A percentile compares a stretch with the other conserved stretches of the same genome.
Conservation (phyloP, 2,888 invertebrate genomes). For the Macroteleia sp. region DNA sequence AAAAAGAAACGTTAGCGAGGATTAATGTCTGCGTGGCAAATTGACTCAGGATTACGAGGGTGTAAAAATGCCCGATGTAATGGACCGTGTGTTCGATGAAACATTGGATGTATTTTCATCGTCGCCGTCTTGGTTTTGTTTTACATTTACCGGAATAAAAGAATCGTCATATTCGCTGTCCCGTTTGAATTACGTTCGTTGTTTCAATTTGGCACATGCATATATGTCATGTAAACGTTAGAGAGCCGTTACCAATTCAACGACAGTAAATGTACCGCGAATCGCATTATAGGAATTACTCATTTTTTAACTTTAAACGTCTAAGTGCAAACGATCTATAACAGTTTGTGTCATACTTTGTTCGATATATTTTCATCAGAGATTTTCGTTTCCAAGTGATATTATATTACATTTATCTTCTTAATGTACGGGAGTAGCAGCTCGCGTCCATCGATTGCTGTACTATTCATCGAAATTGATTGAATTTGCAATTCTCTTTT, state of each 20-base stretch:
- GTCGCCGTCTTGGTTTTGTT: constrained; percentile 13
- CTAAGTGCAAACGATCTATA: constrained; percentile 19
- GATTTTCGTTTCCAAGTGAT: constrained; percentile 26
- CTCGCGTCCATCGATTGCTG: constrained; percentile 6
- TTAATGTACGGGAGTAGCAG: constrained; percentile 4
- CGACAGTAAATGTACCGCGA: constrained; percentile 32
- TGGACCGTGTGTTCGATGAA: constrained; percentile 18
- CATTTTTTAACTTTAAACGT: constrained; percentile 35
- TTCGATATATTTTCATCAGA: constrained; percentile 40
- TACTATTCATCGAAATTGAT: no score
- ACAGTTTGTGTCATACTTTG: constrained; percentile 21
- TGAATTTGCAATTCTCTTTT: no score
- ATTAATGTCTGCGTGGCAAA: constrained; percentile 24
- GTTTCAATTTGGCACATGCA: constrained; percentile 25
- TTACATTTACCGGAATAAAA: not conserved
- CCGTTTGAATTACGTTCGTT: constrained; percentile 4
- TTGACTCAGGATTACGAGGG: constrained; percentile 29
- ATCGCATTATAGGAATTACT: constrained; percentile 25
- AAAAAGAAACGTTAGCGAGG: constrained; percentile 14
- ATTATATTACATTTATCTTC: constrained; percentile 25
- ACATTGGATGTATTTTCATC: constrained; percentile 14
- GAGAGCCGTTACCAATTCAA: constrained; percentile 18
- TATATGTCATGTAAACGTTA: constrained; percentile 35
- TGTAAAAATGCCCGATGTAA: constrained; percentile 21
- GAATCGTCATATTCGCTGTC: not conserved